Conservation (phyloP, 2,888 invertebrate species). For the Agriopis leucophaearia region DNA sequence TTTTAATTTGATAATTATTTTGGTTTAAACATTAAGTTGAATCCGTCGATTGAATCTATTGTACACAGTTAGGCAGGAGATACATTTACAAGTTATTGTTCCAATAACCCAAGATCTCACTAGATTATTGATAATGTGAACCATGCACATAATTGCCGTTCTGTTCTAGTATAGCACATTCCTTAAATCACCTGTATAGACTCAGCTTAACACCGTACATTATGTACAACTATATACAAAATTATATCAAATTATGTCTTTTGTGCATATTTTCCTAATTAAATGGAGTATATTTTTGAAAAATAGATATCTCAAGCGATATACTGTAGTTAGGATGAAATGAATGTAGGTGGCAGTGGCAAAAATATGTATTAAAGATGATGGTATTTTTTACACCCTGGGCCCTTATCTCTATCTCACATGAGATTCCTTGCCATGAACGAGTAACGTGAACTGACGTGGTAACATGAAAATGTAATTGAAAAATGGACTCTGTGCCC, state of each 20-base stretch:
- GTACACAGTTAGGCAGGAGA: slow-evolving; percentile 23
- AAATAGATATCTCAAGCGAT: slow-evolving; percentile 60
- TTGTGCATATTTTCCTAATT: slow-evolving; percentile 69
- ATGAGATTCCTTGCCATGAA: too few relatives aligned
- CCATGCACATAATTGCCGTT: slow-evolving; percentile 34
- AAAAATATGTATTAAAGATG: slow-evolving; percentile 19
- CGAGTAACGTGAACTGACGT: too few relatives aligned
- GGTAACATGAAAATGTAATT: too few relatives aligned
- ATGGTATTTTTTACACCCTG: slow-evolving; percentile 27
- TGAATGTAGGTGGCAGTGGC: slow-evolving; percentile 54
- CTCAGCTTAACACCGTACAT: slow-evolving; percentile 63
- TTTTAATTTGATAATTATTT: background rate
- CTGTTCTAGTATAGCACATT: background rate
- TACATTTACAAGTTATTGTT: slow-evolving; percentile 19
- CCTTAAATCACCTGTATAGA: slow-evolving; percentile 47
- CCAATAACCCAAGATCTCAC: slow-evolving; percentile 34
- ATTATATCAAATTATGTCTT: slow-evolving; percentile 61
- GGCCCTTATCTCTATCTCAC: background rate
- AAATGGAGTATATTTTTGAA: slow-evolving; percentile 80
- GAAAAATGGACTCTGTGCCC: too few relatives aligned
- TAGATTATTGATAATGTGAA: slow-evolving; percentile 32
- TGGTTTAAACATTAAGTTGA: slow-evolving; percentile 31
- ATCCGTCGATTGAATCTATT: slow-evolving; percentile 40
- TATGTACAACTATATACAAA: slow-evolving; percentile 55
- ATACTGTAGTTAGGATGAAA: slow-evolving; percentile 72